These are phyloP conservation scores for Oreocharis arfaki DNA, from an alignment of 2,113 vertebrate species.

Conservation along the genomic window DNA sequence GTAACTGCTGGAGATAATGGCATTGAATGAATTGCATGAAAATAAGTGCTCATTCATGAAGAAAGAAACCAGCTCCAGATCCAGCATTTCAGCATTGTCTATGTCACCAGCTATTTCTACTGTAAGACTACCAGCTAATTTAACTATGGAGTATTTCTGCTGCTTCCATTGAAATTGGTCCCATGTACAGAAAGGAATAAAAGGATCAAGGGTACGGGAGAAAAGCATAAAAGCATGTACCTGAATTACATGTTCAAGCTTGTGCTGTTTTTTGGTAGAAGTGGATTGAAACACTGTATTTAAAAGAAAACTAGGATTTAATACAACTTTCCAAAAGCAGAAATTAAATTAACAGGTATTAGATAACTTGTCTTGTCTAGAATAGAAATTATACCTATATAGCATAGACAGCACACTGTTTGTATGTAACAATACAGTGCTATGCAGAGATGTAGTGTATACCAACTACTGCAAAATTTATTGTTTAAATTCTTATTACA, in stretches of 20 bases:
- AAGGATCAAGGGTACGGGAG: background rate
- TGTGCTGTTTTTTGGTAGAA: background rate
- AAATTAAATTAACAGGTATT: background rate
- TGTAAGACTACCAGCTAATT: background rate
- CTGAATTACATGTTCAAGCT: background rate
- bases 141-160: background rate
- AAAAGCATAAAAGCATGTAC: background rate
- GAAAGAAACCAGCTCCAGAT: background rate
- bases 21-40: background rate
- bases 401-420: background rate
- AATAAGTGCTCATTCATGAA: background rate
- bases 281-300: background rate
- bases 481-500: background rate
- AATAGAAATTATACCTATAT: background rate
- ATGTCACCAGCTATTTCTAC: background rate
- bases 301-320: background rate
- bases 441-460: background rate
- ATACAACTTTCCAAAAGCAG: background rate
- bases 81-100: background rate
- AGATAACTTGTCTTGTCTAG: background rate
- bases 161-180: background rate
- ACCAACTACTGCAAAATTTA: background rate
- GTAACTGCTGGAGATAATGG: background rate
- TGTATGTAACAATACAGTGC: accelerated
- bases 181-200: background rate